Conservation (phyloP, 2,888 invertebrate genomes). For the Dryomyza anilis region DNA sequence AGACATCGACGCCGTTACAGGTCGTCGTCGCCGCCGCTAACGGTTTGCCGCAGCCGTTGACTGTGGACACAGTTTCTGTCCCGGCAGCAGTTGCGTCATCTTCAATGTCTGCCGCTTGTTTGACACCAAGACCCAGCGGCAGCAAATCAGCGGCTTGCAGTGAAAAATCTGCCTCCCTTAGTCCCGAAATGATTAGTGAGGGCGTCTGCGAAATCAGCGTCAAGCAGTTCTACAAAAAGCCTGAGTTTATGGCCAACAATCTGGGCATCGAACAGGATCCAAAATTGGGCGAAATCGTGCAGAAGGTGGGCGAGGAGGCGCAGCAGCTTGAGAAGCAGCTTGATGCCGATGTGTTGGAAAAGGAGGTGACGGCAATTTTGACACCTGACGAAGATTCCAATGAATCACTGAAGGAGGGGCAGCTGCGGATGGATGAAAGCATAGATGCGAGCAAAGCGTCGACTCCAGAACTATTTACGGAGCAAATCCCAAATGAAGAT, state of each 20-base stretch:
- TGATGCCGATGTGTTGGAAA: neutral
- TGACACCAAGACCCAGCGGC: constrained; percentile 20
- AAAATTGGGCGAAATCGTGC: constrained; percentile 60
- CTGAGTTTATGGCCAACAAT: constrained; percentile 60
- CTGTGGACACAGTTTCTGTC: constrained; percentile 41
- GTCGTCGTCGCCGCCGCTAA: too few relatives aligned
- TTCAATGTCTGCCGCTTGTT: neutral
- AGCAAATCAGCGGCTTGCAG: constrained; percentile 30
- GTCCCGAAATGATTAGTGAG: constrained; percentile 58
- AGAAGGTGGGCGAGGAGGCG: constrained; percentile 44
- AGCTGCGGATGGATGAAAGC: constrained; percentile 48
- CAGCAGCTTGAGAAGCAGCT: constrained; percentile 7
- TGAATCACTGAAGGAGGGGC: constrained; percentile 46
- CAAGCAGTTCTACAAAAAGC: constrained; percentile 61
- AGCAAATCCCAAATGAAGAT: constrained; percentile 41
- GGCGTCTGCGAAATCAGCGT: constrained; percentile 60
- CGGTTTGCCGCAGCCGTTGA: constrained; percentile 40
- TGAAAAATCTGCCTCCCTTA: constrained; percentile 54
- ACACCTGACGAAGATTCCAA: constrained; percentile 28
- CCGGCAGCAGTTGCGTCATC: neutral
- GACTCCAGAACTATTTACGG: constrained; percentile 38
- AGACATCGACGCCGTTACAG: neutral
- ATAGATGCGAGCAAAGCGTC: constrained; percentile 37
- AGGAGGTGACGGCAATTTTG: constrained; percentile 16
- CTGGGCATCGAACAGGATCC: constrained; percentile 61